These are phyloP conservation scores for Orthonychiurus folsomi DNA, from an alignment of 2,888 invertebrate genomes.

Conservation along the genomic window DNA sequence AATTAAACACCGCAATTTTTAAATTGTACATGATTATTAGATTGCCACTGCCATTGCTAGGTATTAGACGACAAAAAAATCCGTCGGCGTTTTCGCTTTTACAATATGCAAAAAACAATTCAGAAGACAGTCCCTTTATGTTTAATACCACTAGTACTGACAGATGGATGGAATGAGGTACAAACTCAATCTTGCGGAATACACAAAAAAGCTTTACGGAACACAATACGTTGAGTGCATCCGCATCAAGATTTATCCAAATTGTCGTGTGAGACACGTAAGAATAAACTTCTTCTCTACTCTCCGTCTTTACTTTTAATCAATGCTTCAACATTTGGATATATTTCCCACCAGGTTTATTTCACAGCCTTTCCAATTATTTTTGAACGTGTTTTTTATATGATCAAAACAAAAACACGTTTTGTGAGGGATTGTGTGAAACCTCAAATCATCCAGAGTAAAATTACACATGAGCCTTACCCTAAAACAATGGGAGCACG, in stretches of 20 bases:
- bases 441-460: too few species aligned
- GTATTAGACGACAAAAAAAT: background rate
- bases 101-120: background rate
- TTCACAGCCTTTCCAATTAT: too few species aligned
- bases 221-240: slow-evolving; percentile 6
- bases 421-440: too few species aligned
- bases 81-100: slow-evolving; percentile 9
- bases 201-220: slow-evolving; percentile 2
- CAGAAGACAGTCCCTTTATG: background rate
- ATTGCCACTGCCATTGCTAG: background rate
- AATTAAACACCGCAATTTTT: background rate
- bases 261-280: slow-evolving; percentile 5
- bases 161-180: slow-evolving; percentile 9
- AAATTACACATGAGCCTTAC: too few species aligned
- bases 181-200: background rate
- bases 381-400: too few species aligned
- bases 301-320: too few species aligned
- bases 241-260: slow-evolving; percentile 9
- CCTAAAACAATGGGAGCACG: too few species aligned
- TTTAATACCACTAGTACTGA: background rate
- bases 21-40: background rate
- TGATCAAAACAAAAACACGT: too few species aligned
- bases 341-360: too few species aligned
- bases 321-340: too few species aligned
- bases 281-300: too few species aligned